A percentile compares a stretch with the other conserved stretches of the same genome.
Evolutionary conservation across 1,140 invertebrate species (phyloP).

Genomic region (Macrosteles quadrilineatus): DNA sequence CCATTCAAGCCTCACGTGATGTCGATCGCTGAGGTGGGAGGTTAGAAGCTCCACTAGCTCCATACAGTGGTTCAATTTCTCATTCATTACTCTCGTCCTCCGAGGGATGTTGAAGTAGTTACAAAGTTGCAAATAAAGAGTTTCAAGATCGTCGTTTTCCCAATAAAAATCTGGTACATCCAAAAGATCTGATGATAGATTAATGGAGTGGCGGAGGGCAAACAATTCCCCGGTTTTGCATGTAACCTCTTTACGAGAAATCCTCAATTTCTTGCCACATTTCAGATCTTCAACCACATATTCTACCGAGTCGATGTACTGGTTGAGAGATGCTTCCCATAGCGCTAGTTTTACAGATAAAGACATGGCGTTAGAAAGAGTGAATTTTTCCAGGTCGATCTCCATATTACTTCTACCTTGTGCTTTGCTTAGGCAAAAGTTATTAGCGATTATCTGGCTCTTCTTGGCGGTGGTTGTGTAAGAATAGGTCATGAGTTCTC

Average conservation of each 20-base stretch:
- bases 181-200: conserved; percentile 89
- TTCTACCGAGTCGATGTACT: conserved; percentile 80
- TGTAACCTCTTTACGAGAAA: conserved; percentile 72
- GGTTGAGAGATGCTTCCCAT: conserved; percentile 85
- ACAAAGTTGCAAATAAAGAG: conserved; percentile 76
- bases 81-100: conserved; percentile 88
- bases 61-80: conserved; percentile 90
- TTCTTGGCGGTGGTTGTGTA: conserved; percentile 55
- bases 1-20: conserved; percentile 90
- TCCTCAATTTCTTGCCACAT: conserved; percentile 63
- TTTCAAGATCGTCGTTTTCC: conserved; percentile 87
- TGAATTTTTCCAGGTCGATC: conserved; percentile 66
- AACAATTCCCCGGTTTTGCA: conserved; percentile 92
- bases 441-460: background rate
- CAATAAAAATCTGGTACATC: conserved; percentile 98
- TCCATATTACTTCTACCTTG: background rate
- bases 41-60: conserved; percentile 87
- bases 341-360: conserved; percentile 90
- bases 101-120: conserved; percentile 82
- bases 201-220: conserved; percentile 84
- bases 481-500: conserved; percentile 80
- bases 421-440: background rate
- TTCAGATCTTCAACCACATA: conserved; percentile 81
- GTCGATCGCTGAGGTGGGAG: conserved; percentile 84
- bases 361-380: conserved; percentile 88